phyloP scores from a whole-genome alignment of 1,140 invertebrate genomes.

The Bombus picipes region DNA sequence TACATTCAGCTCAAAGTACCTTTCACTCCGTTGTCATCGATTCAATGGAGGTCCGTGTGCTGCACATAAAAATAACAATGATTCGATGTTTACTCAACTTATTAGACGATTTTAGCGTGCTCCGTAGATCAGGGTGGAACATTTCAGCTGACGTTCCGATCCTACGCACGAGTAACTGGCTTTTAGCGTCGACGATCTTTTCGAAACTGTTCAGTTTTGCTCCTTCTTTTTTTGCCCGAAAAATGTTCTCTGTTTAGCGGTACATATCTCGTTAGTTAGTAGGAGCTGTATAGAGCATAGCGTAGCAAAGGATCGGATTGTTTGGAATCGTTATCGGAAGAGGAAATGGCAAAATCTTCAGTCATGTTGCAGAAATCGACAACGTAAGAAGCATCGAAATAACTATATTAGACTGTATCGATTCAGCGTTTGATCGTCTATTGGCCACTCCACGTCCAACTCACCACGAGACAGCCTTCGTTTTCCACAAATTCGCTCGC shows the following conservation, averaged over 20 bases:
- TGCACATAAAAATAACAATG: conserved; percentile 76
- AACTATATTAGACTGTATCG: no score
- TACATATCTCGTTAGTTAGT: no score
- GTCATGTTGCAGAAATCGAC: no score
- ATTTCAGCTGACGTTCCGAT: conserved; percentile 33
- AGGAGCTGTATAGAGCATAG: no score
- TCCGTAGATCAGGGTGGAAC: conserved; percentile 25
- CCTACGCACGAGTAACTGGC: neutral
- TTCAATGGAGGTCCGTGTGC: conserved; percentile 62
- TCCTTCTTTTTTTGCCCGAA: no score
- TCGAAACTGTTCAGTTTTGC: neutral
- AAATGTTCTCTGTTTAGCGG: neutral
- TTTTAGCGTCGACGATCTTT: neutral
- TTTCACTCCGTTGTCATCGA: conserved; percentile 55
- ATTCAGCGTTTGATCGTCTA: neutral
- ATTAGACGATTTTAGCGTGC: conserved; percentile 74
- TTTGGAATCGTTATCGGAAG: neutral
- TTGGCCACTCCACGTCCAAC: neutral
- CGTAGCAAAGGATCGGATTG: neutral
- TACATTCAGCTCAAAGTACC: conserved; percentile 72
- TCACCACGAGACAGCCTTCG: neutral
- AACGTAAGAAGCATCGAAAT: no score
- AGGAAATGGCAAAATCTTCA: neutral
- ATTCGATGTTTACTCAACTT: conserved; percentile 78
- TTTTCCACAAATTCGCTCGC: neutral